phyloP scores from a whole-genome alignment of 2,113 vertebrate genomes.

The Diphyllodes magnificus region DNA sequence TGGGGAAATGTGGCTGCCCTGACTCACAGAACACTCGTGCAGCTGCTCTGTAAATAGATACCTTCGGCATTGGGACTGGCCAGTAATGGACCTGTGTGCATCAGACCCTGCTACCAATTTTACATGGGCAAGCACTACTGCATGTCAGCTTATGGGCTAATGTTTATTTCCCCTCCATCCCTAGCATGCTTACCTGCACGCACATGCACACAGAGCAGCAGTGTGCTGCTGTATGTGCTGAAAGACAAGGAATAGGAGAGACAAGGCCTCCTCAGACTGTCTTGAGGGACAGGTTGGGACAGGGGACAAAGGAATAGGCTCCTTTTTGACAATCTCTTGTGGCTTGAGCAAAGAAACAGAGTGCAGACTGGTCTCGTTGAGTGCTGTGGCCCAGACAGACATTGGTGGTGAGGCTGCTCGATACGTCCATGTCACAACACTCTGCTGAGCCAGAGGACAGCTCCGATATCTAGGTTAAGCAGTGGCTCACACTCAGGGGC shows the following conservation, averaged over 20 bases:
- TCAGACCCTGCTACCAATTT: not conserved
- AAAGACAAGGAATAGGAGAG: not conserved
- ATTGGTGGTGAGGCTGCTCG: not conserved
- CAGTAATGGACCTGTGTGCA: not conserved
- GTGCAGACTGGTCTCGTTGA: not conserved
- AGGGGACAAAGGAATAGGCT: not conserved
- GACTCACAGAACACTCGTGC: not conserved
- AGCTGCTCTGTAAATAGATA: not conserved
- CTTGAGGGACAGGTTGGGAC: not conserved
- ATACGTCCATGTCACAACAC: accelerated
- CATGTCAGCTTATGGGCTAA: not conserved
- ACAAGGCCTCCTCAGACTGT: not conserved
- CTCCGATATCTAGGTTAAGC: not conserved
- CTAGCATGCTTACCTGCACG: not conserved
- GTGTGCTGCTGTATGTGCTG: accelerated
- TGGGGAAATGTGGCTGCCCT: not conserved
- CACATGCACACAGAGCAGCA: not conserved
- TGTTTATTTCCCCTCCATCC: not conserved
- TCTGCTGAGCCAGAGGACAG: not conserved
- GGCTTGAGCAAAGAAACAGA: not conserved
- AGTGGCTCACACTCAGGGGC: not conserved
- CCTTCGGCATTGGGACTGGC: accelerated
- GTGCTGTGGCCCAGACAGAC: not conserved
- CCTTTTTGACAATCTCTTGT: not conserved
- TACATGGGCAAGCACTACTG: not conserved